Evolutionary conservation across 2,113 vertebrate species (phyloP).

Genomic region (Amphilophus citrinellus): DNA sequence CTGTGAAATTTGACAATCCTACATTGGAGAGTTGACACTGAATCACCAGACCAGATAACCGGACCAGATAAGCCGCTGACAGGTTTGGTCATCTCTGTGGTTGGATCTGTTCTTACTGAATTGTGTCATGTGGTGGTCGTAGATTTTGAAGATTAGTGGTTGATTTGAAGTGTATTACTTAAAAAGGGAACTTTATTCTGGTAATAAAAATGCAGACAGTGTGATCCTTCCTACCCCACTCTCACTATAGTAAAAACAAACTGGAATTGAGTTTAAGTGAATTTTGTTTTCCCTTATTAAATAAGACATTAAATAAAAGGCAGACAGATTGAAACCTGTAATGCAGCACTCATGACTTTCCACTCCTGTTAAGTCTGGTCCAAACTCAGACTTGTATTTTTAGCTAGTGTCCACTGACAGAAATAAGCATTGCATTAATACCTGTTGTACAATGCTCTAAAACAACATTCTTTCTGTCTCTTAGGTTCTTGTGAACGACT

Average conservation of each 20-base stretch:
- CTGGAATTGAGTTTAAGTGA: conserved; percentile 43
- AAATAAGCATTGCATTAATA: conserved; percentile 8
- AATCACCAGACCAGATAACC: conserved; percentile 58
- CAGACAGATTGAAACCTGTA: conserved; percentile 33
- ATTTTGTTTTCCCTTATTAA: conserved; percentile 32
- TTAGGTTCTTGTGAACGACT: conserved; percentile 96
- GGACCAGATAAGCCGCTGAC: conserved; percentile 66
- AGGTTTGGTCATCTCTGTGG: conserved; percentile 61
- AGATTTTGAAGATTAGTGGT: conserved; percentile 63
- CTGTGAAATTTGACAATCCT: conserved; percentile 56
- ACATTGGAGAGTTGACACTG: conserved; percentile 38
- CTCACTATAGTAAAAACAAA: conserved; percentile 7
- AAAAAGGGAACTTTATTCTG: conserved; percentile 19
- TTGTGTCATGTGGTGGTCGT: conserved; percentile 61
- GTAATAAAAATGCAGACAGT: conserved; percentile 39
- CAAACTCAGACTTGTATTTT: conserved; percentile 19
- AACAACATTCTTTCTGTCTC: neutral
- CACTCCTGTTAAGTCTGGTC: conserved; percentile 16
- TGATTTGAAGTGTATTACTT: conserved; percentile 34
- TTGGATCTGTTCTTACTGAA: conserved; percentile 44
- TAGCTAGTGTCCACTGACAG: neutral
- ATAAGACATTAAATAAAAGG: conserved; percentile 19
- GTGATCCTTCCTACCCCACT: conserved; percentile 5
- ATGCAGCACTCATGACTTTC: conserved; percentile 33
- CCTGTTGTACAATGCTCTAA: neutral